Evolutionary conservation across 2,888 invertebrate species (phyloP).

Genomic region (Pristionchus japonicus): DNA sequence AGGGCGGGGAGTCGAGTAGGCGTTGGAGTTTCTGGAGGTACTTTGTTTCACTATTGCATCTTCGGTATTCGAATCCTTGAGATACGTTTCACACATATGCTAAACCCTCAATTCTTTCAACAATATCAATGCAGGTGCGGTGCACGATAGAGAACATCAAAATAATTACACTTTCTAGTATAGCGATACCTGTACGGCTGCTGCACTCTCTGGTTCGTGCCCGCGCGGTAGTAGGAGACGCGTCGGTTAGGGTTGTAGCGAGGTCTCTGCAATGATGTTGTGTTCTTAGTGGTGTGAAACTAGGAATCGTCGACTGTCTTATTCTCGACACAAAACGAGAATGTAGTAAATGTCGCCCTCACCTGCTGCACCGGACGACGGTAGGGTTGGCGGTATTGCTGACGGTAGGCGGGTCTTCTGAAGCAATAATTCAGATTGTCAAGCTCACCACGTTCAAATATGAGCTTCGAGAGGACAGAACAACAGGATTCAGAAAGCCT

Average conservation of each 20-base stretch:
- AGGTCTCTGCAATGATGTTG: background rate
- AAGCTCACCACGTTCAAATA: no score
- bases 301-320: background rate
- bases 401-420: conserved; percentile 21
- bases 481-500: no score
- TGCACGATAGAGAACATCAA: no score
- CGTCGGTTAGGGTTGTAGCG: background rate
- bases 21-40: background rate
- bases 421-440: background rate
- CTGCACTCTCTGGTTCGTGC: background rate
- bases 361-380: background rate
- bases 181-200: background rate
- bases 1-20: background rate
- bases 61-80: background rate
- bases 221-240: background rate
- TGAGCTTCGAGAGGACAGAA: no score
- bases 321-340: background rate
- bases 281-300: background rate
- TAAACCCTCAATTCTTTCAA: background rate
- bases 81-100: background rate
- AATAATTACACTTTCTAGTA: background rate
- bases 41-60: background rate
- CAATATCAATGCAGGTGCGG: no score
- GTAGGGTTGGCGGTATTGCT: background rate
- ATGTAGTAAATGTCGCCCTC: background rate